A percentile compares a stretch with the other conserved stretches of the same genome.
Conservation (phyloP, 92 coral and sea anemone genomes). For the Heteractis magnifica region DNA sequence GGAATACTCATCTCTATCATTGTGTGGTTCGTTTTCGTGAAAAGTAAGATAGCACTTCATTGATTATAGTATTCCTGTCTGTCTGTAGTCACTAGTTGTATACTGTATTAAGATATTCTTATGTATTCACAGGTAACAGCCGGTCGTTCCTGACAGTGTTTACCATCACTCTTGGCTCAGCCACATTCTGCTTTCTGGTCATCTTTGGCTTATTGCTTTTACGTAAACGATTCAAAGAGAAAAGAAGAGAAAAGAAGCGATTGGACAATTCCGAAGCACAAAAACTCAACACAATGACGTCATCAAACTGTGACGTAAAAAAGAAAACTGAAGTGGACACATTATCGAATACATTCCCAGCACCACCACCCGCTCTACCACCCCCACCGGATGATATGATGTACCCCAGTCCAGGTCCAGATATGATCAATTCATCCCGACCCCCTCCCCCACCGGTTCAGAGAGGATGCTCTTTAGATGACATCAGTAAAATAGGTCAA, state of each 20-base stretch:
- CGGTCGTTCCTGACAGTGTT: constrained; percentile 21
- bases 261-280: neutral
- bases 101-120: neutral
- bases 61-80: neutral
- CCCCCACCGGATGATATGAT: constrained; percentile 47
- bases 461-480: constrained; percentile 34
- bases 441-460: constrained; percentile 44
- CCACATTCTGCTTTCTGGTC: constrained; percentile 1
- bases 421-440: constrained; percentile 28
- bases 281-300: constrained; percentile 8
- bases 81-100: neutral
- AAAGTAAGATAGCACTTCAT: constrained; percentile 20
- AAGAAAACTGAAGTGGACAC: constrained; percentile 17
- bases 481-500: constrained; percentile 35
- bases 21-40: constrained; percentile 24
- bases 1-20: constrained; percentile 31
- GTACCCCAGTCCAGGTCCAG: constrained; percentile 42
- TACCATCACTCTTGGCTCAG: constrained; percentile 26
- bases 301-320: constrained; percentile 10
- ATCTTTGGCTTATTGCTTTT: constrained; percentile 10
- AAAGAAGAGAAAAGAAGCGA: neutral
- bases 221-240: neutral
- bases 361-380: constrained; percentile 39
- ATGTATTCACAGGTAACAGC: constrained; percentile 13
- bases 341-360: constrained; percentile 29